A percentile compares a stretch with the other conserved stretches of the same genome.
Conservation (phyloP, 2,113 vertebrate genomes). For the Megaptera novaeangliae region DNA sequence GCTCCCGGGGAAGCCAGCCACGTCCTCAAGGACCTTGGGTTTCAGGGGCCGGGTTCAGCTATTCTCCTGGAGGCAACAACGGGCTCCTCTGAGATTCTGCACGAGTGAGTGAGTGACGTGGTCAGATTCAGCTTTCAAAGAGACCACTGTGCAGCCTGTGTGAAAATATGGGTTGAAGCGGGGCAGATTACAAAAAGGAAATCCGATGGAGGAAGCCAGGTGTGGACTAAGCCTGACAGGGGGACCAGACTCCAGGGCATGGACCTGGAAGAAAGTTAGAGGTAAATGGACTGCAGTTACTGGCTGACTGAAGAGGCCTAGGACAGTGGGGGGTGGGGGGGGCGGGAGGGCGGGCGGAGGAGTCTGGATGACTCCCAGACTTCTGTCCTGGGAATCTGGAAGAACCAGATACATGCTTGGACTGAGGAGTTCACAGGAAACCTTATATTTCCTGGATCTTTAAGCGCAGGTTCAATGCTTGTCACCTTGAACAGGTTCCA, state of each 20-base stretch:
- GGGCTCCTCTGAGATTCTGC: background rate
- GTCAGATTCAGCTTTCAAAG: background rate
- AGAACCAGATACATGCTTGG: background rate
- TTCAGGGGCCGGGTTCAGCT: rapidly evolving
- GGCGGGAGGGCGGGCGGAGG: background rate
- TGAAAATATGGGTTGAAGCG: background rate
- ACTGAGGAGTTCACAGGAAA: background rate
- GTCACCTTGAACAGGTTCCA: background rate
- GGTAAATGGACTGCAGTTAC: background rate
- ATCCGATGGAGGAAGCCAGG: background rate
- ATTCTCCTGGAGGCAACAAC: background rate
- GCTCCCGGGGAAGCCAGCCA: background rate
- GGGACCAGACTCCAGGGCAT: background rate
- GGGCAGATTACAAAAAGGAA: background rate
- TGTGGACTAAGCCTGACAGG: no score
- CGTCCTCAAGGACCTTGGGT: background rate
- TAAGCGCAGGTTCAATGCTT: background rate
- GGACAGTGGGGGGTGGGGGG: background rate
- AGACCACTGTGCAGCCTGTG: no score
- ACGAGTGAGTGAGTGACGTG: background rate
- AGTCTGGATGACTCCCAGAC: background rate
- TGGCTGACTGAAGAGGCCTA: background rate
- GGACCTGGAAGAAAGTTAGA: background rate
- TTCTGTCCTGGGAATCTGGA: background rate
- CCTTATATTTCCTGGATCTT: background rate